Conservation (phyloP, 2,888 invertebrate species). For the Lobophora halterata region DNA sequence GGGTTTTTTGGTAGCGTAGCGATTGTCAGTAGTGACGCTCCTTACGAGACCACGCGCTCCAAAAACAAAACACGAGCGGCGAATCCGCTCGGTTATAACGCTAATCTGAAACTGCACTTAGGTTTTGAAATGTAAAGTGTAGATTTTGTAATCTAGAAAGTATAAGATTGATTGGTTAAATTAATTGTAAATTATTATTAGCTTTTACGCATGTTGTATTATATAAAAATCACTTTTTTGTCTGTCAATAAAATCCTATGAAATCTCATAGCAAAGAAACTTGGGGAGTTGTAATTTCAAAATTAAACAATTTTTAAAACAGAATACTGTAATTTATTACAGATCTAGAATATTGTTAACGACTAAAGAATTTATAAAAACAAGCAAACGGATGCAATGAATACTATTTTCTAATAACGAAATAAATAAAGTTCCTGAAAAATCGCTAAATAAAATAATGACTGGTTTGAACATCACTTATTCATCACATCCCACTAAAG, state of each 20-base stretch:
- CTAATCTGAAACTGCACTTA: too few species aligned
- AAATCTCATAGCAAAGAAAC: slow-evolving; percentile 48
- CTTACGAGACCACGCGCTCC: too few species aligned
- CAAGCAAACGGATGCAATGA: slow-evolving; percentile 47
- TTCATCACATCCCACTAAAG: slow-evolving; percentile 36
- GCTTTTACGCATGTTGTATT: not conserved
- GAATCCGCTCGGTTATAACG: too few species aligned
- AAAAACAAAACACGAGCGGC: too few species aligned
- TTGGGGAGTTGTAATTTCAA: slow-evolving; percentile 41
- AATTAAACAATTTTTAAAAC: slow-evolving; percentile 40
- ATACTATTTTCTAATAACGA: slow-evolving; percentile 36
- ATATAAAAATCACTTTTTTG: too few species aligned
- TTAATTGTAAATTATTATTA: not conserved
- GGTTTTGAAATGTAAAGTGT: too few species aligned
- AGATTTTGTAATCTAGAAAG: too few species aligned
- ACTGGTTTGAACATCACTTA: slow-evolving; percentile 37
- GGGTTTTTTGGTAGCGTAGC: too few species aligned
- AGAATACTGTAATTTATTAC: slow-evolving; percentile 79
- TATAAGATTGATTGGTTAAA: not conserved
- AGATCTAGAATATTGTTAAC: slow-evolving; percentile 63
- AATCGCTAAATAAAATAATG: slow-evolving; percentile 36
- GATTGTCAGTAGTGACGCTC: too few species aligned
- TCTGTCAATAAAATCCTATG: too few species aligned
- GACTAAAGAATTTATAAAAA: slow-evolving; percentile 56
- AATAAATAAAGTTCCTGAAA: slow-evolving; percentile 36